These are phyloP conservation scores for Euwallacea fornicatus DNA, from an alignment of 1,140 invertebrate species.

Conservation along the genomic window DNA sequence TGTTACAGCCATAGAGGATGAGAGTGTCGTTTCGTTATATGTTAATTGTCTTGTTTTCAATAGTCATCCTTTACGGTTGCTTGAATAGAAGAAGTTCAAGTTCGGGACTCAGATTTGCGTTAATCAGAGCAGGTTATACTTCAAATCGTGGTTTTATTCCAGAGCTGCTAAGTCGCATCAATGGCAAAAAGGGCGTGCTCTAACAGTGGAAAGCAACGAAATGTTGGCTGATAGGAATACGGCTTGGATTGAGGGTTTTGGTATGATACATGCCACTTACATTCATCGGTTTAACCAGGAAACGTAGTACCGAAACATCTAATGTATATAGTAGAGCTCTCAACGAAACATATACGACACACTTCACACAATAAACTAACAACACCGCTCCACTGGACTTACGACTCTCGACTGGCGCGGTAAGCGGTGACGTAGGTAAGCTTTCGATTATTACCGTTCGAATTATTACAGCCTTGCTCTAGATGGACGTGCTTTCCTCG, in stretches of 20 bases:
- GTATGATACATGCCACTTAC: conserved; percentile 11
- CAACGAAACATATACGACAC: conserved; percentile 23
- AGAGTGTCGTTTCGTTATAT: not conserved
- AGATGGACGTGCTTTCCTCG: not conserved
- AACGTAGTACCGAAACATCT: conserved; percentile 24
- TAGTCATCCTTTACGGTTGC: not conserved
- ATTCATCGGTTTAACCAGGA: conserved; percentile 30
- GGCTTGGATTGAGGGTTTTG: not conserved
- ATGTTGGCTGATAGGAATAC: not conserved
- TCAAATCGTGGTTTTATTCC: too few relatives aligned
- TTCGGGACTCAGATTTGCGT: too few relatives aligned
- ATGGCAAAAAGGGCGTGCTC: not conserved
- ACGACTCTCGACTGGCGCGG: conserved; percentile 13
- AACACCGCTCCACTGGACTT: conserved; percentile 16
- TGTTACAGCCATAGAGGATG: not conserved
- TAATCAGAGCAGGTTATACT: too few relatives aligned
- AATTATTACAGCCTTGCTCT: conserved; percentile 19
- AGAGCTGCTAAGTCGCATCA: not conserved
- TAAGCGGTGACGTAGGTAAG: conserved; percentile 18
- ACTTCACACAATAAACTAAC: conserved; percentile 23
- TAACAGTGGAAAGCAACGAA: not conserved
- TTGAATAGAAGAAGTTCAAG: too few relatives aligned
- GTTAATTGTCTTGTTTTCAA: not conserved
- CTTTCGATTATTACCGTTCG: conserved; percentile 25
- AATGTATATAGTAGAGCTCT: not conserved